Evolutionary conservation across 92 coral and sea anemone species (phyloP).

Genomic region (Hydrozoanthus gracilis): DNA sequence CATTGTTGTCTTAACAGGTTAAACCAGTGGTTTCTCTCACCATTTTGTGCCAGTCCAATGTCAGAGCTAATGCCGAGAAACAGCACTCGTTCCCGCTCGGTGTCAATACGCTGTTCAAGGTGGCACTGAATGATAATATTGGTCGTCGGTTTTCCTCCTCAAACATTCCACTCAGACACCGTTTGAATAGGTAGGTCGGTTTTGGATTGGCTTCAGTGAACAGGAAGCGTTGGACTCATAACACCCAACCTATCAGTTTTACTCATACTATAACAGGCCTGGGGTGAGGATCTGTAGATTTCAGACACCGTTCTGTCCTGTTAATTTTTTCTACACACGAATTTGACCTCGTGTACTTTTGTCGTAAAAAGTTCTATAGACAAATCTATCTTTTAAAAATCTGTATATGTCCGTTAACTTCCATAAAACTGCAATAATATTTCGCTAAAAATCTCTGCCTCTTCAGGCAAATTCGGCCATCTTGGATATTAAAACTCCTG

Average conservation of each 20-base stretch:
- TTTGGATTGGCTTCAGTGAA: too few species aligned
- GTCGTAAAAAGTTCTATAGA: too few species aligned
- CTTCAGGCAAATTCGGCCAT: conserved; percentile 18
- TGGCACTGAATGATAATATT: conserved; percentile 90
- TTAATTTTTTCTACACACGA: too few species aligned
- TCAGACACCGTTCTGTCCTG: too few species aligned
- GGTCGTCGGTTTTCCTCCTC: conserved; percentile 91
- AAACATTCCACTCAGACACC: conserved; percentile 90
- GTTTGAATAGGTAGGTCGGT: conserved; percentile 84
- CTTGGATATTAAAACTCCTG: conserved; percentile 46
- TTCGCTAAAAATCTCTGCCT: neutral
- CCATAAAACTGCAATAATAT: neutral
- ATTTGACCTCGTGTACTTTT: too few species aligned
- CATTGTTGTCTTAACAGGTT: conserved; percentile 64
- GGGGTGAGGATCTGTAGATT: too few species aligned
- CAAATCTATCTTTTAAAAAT: too few species aligned
- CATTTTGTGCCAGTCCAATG: conserved; percentile 83
- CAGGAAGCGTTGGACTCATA: too few species aligned
- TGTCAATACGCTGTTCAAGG: conserved; percentile 85
- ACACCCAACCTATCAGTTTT: too few species aligned
- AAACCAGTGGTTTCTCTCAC: conserved; percentile 90
- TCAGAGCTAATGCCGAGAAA: conserved; percentile 89
- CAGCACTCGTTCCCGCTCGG: conserved; percentile 95
- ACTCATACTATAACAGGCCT: too few species aligned
- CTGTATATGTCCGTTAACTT: neutral